phyloP scores from a whole-genome alignment of 1,140 invertebrate genomes.

The Drosophila baimaii region DNA sequence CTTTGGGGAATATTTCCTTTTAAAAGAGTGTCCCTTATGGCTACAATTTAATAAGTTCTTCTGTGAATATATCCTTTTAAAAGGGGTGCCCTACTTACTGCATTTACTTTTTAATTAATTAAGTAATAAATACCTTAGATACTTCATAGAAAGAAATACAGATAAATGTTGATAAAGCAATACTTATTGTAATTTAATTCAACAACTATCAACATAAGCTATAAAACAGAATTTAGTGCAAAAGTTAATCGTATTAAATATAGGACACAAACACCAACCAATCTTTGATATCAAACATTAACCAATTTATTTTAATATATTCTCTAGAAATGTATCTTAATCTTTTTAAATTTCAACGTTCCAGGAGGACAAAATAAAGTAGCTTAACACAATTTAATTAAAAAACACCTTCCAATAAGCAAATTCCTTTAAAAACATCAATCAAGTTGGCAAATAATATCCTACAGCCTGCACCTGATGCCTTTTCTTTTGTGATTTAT shows the following conservation, averaged over 20 bases:
- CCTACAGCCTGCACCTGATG: neutral
- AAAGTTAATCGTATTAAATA: too few relatives aligned
- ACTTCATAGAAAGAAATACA: neutral
- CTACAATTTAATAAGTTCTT: constrained; percentile 8
- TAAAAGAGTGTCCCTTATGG: too few relatives aligned
- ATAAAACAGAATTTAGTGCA: too few relatives aligned
- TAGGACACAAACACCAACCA: too few relatives aligned
- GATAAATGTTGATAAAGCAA: neutral
- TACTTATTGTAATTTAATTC: too few relatives aligned
- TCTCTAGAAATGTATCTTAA: too few relatives aligned
- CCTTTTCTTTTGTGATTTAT: neutral
- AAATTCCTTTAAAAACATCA: neutral
- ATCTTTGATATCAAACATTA: too few relatives aligned
- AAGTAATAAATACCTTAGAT: neutral
- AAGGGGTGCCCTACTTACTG: neutral
- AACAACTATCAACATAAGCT: too few relatives aligned
- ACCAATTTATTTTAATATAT: too few relatives aligned
- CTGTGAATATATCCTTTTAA: neutral
- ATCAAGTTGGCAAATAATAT: neutral
- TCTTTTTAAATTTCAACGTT: neutral
- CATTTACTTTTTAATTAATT: neutral
- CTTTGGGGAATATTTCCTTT: neutral
- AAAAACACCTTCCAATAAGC: neutral
- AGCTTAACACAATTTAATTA: neutral
- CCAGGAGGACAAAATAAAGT: neutral